These are phyloP conservation scores for Corydoras maculifer DNA, from an alignment of 2,113 vertebrate species.

Conservation along the genomic window DNA sequence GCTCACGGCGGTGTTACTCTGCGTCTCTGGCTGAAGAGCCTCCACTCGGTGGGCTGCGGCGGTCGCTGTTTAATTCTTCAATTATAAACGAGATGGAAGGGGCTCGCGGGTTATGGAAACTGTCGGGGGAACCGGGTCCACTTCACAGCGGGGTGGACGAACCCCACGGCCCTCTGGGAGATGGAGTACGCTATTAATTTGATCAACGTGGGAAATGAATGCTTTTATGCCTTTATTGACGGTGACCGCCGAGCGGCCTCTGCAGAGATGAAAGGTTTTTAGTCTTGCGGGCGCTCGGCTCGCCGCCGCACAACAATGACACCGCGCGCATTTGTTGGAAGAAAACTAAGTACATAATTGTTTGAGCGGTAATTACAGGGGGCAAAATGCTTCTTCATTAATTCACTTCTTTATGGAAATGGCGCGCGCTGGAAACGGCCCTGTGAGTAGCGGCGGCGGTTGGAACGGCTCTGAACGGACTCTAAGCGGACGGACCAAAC, in stretches of 20 bases:
- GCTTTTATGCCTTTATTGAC: constrained; percentile 83
- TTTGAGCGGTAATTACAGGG: constrained; percentile 72
- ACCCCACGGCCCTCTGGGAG: constrained; percentile 76
- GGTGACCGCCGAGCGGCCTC: constrained; percentile 75
- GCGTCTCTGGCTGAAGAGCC: constrained; percentile 59
- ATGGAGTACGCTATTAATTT: constrained; percentile 80
- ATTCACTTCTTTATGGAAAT: constrained; percentile 65
- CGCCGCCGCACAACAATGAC: constrained; percentile 70
- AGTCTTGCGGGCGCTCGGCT: constrained; percentile 73
- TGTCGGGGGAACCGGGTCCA: constrained; percentile 70
- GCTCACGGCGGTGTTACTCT: constrained; percentile 18
- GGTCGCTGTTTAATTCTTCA: constrained; percentile 74
- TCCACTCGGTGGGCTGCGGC: constrained; percentile 65
- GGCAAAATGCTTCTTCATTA: constrained; percentile 76
- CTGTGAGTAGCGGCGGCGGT: too few relatives aligned
- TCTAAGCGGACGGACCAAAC: too few relatives aligned
- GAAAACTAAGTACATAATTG: constrained; percentile 80
- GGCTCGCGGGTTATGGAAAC: constrained; percentile 74
- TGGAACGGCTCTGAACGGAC: too few relatives aligned
- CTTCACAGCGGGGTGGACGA: constrained; percentile 76
- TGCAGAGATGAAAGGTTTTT: constrained; percentile 78
- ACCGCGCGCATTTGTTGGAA: constrained; percentile 76
- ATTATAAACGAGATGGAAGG: constrained; percentile 75
- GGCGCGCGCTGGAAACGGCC: constrained; percentile 55
- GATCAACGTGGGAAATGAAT: constrained; percentile 80